These are phyloP conservation scores for Semaprochilodus insignis DNA, from an alignment of 2,797 vertebrate genomes.

Conservation along the genomic window DNA sequence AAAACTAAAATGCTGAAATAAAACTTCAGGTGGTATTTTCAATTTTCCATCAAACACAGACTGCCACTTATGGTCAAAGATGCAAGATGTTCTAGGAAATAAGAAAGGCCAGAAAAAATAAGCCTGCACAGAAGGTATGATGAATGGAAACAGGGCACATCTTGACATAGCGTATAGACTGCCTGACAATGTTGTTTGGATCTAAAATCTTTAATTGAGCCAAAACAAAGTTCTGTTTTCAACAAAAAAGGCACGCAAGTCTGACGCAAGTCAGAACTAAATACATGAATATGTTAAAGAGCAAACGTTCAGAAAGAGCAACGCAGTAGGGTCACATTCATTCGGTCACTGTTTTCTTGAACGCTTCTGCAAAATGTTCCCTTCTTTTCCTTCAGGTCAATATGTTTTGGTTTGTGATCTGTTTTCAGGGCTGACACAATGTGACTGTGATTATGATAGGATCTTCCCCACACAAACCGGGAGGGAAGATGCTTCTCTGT, in stretches of 20 bases:
- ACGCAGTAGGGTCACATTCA: not conserved
- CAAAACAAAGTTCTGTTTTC: conserved; percentile 10
- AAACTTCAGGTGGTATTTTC: conserved; percentile 22
- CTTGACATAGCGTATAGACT: conserved; percentile 41
- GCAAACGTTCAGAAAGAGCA: not conserved
- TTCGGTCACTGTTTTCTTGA: not conserved
- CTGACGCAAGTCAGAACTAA: conserved; percentile 22
- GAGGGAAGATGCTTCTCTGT: conserved; percentile 60
- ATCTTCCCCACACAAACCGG: conserved; percentile 55
- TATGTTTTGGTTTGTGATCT: conserved; percentile 54
- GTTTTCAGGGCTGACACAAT: conserved; percentile 58
- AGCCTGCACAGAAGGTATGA: conserved; percentile 31
- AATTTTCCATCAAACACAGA: conserved; percentile 29
- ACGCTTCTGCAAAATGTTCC: conserved; percentile 10
- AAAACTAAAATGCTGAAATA: conserved; percentile 13
- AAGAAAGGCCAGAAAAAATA: conserved; percentile 37
- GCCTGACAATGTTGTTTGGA: conserved; percentile 42
- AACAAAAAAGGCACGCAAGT: conserved; percentile 17
- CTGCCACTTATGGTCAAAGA: conserved; percentile 39
- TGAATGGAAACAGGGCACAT: conserved; percentile 32
- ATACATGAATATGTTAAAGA: not conserved
- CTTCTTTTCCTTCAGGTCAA: conserved; percentile 50
- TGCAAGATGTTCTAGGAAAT: conserved; percentile 51
- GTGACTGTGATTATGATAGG: conserved; percentile 57
- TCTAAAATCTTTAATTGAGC: conserved; percentile 33